These are phyloP conservation scores for Lydus trimaculatus DNA, from an alignment of 2,888 invertebrate species.

Conservation along the genomic window DNA sequence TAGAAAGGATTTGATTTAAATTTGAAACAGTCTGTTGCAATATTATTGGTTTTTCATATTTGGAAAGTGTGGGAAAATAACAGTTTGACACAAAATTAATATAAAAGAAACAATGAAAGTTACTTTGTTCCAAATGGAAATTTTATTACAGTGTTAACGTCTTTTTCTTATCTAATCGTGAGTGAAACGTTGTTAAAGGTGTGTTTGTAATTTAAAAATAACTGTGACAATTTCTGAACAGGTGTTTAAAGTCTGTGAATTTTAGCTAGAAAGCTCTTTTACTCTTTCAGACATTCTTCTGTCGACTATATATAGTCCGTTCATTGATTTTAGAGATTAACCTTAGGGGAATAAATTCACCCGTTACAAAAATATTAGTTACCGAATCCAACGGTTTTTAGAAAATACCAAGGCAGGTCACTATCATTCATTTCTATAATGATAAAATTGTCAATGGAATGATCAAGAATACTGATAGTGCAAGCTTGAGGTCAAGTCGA, in stretches of 20 bases:
- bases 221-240: slow-evolving; percentile 19
- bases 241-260: slow-evolving; percentile 20
- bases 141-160: slow-evolving; percentile 25
- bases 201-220: slow-evolving; percentile 16
- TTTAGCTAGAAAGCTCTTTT: background rate
- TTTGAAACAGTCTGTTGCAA: too few relatives aligned
- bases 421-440: too few relatives aligned
- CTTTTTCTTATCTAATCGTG: slow-evolving; percentile 22
- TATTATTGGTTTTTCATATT: background rate
- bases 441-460: too few relatives aligned
- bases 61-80: slow-evolving; percentile 5
- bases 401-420: too few relatives aligned
- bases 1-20: too few relatives aligned
- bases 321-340: too few relatives aligned
- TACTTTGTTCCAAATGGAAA: slow-evolving; percentile 18
- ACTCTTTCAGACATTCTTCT: background rate
- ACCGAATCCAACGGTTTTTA: too few relatives aligned
- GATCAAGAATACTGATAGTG: too few relatives aligned
- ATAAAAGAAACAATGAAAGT: slow-evolving; percentile 24
- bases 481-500: too few relatives aligned
- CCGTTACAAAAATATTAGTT: too few relatives aligned
- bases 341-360: too few relatives aligned
- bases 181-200: slow-evolving; percentile 23
- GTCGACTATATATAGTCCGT: background rate
- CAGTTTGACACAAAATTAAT: too few relatives aligned